These are phyloP conservation scores for Pheucticus melanocephalus DNA, from an alignment of 2,113 vertebrate genomes.

Conservation along the genomic window DNA sequence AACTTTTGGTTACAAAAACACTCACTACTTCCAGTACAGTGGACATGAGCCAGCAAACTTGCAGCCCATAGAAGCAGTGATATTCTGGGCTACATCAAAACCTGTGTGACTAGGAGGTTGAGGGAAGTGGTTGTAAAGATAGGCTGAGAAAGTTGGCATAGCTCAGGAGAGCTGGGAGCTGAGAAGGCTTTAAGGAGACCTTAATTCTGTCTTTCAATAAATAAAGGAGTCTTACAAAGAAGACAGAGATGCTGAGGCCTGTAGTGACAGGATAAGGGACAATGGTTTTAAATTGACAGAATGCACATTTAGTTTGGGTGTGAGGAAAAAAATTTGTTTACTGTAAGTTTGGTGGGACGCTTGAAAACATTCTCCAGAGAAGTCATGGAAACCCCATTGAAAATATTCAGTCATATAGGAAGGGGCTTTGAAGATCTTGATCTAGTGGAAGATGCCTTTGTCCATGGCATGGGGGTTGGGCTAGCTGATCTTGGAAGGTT, in stretches of 20 bases:
- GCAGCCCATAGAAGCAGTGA: background rate
- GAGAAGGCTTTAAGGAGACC: background rate
- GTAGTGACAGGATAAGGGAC: background rate
- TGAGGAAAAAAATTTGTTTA: background rate
- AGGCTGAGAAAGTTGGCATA: background rate
- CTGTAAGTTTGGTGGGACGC: background rate
- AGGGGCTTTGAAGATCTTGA: background rate
- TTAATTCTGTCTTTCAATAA: background rate
- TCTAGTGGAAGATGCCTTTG: background rate
- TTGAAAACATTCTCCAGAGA: background rate
- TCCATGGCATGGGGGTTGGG: background rate
- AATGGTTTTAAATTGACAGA: background rate
- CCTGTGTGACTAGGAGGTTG: fast-evolving
- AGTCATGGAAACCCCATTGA: background rate
- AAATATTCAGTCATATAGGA: background rate
- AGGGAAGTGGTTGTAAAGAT: background rate
- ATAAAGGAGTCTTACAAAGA: background rate
- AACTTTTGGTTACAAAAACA: background rate
- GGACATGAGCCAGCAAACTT: background rate
- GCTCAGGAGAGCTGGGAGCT: background rate
- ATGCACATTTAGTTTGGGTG: background rate
- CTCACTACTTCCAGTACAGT: background rate
- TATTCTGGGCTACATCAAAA: background rate
- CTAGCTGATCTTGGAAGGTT: background rate
- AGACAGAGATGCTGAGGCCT: background rate